Percentiles rank a stretch among this genome's conserved stretches.
These are phyloP conservation scores for Chrysemys picta DNA, from an alignment of 2,113 vertebrate species.

Conservation along the genomic window DNA sequence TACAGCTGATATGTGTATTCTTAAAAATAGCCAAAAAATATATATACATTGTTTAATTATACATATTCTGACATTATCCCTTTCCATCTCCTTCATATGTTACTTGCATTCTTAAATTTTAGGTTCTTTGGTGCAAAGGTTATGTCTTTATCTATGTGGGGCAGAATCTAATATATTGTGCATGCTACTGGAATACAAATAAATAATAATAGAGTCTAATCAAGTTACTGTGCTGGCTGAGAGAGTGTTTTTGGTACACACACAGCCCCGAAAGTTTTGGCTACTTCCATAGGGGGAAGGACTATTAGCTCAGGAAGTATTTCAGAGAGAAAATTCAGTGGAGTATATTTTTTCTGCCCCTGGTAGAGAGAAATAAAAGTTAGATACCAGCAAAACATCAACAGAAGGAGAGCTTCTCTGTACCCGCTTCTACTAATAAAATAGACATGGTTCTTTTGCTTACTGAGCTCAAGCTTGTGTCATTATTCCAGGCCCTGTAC, in stretches of 20 bases:
- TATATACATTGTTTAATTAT: background rate
- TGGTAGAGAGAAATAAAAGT: background rate
- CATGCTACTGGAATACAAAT: background rate
- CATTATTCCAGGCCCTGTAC: background rate
- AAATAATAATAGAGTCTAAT: background rate
- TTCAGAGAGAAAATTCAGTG: background rate
- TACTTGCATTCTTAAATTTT: background rate
- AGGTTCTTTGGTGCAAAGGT: background rate
- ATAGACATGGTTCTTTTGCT: background rate
- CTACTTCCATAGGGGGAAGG: background rate
- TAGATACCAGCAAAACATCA: background rate
- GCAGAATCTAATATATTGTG: background rate
- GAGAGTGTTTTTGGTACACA: background rate
- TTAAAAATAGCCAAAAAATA: background rate
- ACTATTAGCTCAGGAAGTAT: background rate
- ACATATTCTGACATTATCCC: rapidly evolving
- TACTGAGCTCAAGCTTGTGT: background rate
- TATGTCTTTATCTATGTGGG: too few species aligned
- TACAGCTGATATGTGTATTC: background rate
- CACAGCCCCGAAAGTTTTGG: background rate
- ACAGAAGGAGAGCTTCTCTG: background rate
- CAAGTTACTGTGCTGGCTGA: background rate
- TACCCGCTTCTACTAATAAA: background rate
- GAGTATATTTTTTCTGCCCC: rapidly evolving
- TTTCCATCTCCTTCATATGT: background rate